Conservation (phyloP, 1,140 invertebrate species). For the Micrasema longulum region DNA sequence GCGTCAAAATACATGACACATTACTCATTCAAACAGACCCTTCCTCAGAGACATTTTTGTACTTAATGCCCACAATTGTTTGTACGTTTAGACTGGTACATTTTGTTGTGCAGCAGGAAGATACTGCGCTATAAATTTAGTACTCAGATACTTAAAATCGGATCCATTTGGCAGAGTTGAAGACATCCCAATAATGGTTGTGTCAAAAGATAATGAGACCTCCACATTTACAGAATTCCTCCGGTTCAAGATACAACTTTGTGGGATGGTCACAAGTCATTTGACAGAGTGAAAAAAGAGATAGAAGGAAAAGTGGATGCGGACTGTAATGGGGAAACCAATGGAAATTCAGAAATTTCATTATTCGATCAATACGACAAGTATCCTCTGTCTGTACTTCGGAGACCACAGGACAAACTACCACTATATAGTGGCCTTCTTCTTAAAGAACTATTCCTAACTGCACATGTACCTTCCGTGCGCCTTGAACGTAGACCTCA, state of each 20-base stretch:
- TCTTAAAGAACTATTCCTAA: constrained; percentile 88
- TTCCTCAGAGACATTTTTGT: constrained; percentile 86
- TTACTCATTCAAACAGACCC: constrained; percentile 83
- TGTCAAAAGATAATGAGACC: constrained; percentile 87
- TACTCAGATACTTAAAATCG: constrained; percentile 68
- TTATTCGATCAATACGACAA: constrained; percentile 83
- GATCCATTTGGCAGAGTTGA: constrained; percentile 81
- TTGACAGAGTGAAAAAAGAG: constrained; percentile 72
- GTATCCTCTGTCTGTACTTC: constrained; percentile 80
- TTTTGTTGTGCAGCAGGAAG: constrained; percentile 63
- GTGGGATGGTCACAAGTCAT: constrained; percentile 78
- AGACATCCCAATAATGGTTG: constrained; percentile 81
- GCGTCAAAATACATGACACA: too few relatives aligned
- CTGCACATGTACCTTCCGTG: too few relatives aligned
- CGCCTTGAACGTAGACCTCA: too few relatives aligned
- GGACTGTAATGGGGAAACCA: constrained; percentile 63
- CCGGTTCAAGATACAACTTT: constrained; percentile 84
- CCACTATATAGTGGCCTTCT: constrained; percentile 85
- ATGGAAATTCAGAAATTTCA: constrained; percentile 64
- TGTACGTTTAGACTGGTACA: constrained; percentile 90
- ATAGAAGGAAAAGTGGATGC: constrained; percentile 69
- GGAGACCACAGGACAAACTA: constrained; percentile 81
- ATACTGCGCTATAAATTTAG: constrained; percentile 68
- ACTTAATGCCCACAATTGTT: constrained; percentile 81
- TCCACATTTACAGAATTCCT: constrained; percentile 93